Evolutionary conservation across 1,140 invertebrate species (phyloP), one percentile per base, ranked within the genome.

Genomic region (Philotrypesis tridentata): DNA sequence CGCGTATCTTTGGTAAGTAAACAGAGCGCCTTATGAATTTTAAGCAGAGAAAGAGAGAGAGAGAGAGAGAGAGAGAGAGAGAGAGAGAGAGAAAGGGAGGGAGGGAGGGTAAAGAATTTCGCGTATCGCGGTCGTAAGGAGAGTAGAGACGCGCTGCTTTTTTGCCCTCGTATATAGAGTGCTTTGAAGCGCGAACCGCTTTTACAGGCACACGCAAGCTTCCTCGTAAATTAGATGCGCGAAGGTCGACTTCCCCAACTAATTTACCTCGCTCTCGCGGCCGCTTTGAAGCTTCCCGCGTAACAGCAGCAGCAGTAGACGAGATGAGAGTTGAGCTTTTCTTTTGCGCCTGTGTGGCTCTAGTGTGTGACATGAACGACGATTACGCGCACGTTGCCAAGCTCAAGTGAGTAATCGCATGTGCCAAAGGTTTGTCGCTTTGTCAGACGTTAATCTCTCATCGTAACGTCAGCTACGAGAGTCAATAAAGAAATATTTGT

Each of bases 11-110:
- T 89, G 87, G 89, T 88, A 88, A 90, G 89, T 89, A 90, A 90
- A 90, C 89, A 90, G 87, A 89, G 85, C 87, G 86, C 74, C 89
- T 90, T 89, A 90, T 90, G 89, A 90, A 90, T 90, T 89, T 90
- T 90, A 90, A 90, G 88, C 87, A 89, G 88, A 85, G 65, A 60
- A 78, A 88, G 85, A 85, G 81, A 88, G 87, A 85, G 79, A 83
- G 84, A 84, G n/a, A n/a, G n/a, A n/a, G n/a, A n/a, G n/a, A n/a
- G n/a, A n/a, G n/a, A n/a, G n/a, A n/a, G n/a, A n/a, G n/a, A n/a
- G n/a, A n/a, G n/a, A n/a, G n/a, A n/a, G n/a, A n/a, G n/a, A n/a
- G n/a, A n/a, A n/a, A n/a, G n/a, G 82, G 65, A 82, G 82, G 29
- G 43, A 31, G 63, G 61, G 40, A 21, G 8, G 75, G 1, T 7